Conservation (phyloP, 2,888 invertebrate genomes). For the Augochlorella aurata region DNA sequence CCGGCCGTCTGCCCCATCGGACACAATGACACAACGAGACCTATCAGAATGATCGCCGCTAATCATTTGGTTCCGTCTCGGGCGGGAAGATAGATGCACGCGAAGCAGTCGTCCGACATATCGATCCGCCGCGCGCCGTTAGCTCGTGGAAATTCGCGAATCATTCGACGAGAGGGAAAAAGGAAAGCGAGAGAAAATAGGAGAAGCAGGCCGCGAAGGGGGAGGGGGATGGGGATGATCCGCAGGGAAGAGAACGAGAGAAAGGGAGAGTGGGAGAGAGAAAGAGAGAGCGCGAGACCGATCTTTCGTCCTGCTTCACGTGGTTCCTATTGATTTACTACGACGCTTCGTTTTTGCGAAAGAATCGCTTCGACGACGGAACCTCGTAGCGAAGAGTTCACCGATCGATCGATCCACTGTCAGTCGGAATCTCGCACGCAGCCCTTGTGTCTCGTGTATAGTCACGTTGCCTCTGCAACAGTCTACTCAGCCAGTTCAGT, state of each 20-base stretch:
- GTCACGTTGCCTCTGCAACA: slow-evolving; percentile 63
- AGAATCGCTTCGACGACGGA: slow-evolving; percentile 46
- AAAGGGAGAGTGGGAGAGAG: slow-evolving; percentile 8
- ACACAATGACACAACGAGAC: slow-evolving; percentile 1
- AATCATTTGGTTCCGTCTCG: slow-evolving; percentile 35
- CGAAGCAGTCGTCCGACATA: slow-evolving; percentile 16
- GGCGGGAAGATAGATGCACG: slow-evolving; percentile 7
- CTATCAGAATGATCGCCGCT: slow-evolving; percentile 21
- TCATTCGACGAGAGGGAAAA: neutral
- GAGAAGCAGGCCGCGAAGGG: neutral
- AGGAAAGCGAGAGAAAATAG: neutral
- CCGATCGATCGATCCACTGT: slow-evolving; percentile 57
- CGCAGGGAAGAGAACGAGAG: neutral
- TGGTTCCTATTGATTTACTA: slow-evolving; percentile 68
- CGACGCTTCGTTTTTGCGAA: slow-evolving; percentile 62
- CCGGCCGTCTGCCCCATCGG: neutral
- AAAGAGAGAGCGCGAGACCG: slow-evolving; percentile 16
- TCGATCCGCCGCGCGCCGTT: slow-evolving; percentile 28
- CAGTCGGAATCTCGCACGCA: slow-evolving; percentile 57
- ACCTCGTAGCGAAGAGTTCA: slow-evolving; percentile 59
- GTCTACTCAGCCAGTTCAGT: slow-evolving; percentile 63
- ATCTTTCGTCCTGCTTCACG: slow-evolving; percentile 62
- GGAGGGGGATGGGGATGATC: neutral
- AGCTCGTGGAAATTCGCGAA: slow-evolving; percentile 15
- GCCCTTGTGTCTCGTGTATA: slow-evolving; percentile 58